Conservation (phyloP, 30 jellyfish, hydroid and myxozoan species). For the Aurelia sp. region DNA sequence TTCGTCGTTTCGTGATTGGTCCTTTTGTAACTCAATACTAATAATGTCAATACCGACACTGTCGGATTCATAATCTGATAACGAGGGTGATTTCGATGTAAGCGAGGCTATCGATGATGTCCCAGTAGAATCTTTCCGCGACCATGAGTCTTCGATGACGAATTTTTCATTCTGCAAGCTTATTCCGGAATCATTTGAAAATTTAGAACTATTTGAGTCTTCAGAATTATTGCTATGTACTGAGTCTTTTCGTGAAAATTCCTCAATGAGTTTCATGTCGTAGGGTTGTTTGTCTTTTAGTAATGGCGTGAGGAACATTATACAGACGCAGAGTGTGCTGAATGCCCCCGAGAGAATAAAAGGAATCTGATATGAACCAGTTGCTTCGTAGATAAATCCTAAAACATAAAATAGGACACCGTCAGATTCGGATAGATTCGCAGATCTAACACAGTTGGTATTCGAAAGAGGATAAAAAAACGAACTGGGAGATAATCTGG, state of each 20-base stretch:
- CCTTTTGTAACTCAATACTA: neutral
- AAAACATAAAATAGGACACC: neutral
- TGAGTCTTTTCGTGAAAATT: constrained; percentile 18
- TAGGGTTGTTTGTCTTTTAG: constrained; percentile 21
- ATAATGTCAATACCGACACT: neutral
- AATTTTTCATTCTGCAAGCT: constrained; percentile 25
- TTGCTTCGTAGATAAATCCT: constrained; percentile 61
- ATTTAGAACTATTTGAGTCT: neutral
- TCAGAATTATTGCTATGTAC: constrained; percentile 22
- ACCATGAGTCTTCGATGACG: neutral
- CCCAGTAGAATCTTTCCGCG: neutral
- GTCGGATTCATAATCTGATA: constrained; percentile 48
- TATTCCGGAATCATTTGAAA: constrained; percentile 53
- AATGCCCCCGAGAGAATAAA: constrained; percentile 57
- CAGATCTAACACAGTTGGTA: too few species aligned
- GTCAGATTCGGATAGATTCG: too few species aligned
- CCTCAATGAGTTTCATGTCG: neutral
- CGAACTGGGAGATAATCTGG: too few species aligned
- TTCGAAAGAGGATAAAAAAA: too few species aligned
- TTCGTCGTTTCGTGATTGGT: neutral
- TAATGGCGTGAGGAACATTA: constrained; percentile 53
- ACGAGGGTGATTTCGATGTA: constrained; percentile 1
- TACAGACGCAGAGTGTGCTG: constrained; percentile 52
- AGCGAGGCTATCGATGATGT: constrained; percentile 1
- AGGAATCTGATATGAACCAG: constrained; percentile 67